Conservation (phyloP, 92 coral and sea anemone genomes). For the Siderastrea siderea region DNA sequence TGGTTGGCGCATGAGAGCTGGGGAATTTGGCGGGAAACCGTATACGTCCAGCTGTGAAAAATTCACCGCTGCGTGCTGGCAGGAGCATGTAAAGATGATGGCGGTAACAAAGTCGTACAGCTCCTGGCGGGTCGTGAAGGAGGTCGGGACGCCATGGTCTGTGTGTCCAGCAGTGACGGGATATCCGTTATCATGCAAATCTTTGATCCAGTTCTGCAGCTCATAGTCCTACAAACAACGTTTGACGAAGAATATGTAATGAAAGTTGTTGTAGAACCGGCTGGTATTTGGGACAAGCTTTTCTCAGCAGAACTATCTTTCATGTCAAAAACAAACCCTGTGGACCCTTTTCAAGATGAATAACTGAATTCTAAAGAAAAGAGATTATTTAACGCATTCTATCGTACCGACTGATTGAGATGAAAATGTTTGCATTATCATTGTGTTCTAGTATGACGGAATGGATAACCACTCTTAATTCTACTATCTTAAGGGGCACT, state of each 20-base stretch:
- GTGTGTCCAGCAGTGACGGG: conserved; percentile 44
- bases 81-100: conserved; percentile 68
- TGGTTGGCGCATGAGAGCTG: conserved; percentile 78
- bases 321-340: no score
- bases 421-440: not conserved
- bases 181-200: conserved; percentile 74
- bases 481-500: no score
- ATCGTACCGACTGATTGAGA: not conserved
- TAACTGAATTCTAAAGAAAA: no score
- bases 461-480: not conserved
- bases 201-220: conserved; percentile 55
- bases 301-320: no score
- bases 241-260: no score
- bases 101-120: conserved; percentile 57
- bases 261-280: no score
- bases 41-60: conserved; percentile 78
- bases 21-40: conserved; percentile 87
- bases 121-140: conserved; percentile 31
- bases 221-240: conserved; percentile 42
- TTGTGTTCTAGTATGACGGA: not conserved
- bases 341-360: no score
- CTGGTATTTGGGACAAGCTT: no score
- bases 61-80: conserved; percentile 89
- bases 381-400: no score
- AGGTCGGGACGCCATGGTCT: conserved; percentile 48